Conservation (phyloP, 2,888 invertebrate species). For the Nephrotoma flavescens region DNA sequence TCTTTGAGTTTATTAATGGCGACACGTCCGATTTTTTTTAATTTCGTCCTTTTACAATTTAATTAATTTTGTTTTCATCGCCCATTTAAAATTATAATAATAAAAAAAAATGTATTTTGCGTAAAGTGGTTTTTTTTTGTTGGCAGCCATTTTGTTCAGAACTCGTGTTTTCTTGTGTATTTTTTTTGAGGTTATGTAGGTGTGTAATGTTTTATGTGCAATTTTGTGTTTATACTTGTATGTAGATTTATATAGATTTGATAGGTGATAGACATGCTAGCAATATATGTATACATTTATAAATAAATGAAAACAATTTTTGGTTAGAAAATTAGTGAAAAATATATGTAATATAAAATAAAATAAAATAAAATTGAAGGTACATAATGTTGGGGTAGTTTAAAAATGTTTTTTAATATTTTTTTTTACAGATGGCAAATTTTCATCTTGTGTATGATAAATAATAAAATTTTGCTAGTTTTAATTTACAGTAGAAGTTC, state of each 20-base stretch:
- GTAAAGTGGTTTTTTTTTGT: not conserved
- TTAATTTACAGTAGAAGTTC: not conserved
- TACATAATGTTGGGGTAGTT: not conserved
- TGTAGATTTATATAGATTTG: not conserved
- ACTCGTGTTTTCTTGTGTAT: not conserved
- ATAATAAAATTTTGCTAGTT: not conserved
- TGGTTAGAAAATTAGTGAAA: not conserved
- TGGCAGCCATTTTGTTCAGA: not conserved
- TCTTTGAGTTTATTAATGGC: not conserved
- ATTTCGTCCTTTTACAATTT: not conserved
- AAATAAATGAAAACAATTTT: not conserved
- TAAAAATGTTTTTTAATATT: not conserved
- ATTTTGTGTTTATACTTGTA: not conserved
- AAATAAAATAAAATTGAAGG: not conserved
- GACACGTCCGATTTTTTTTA: too few species aligned
- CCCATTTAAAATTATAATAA: not conserved
- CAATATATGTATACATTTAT: not conserved
- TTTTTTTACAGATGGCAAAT: not conserved
- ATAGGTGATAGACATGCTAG: not conserved
- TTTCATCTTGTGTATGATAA: not conserved
- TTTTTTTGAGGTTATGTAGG: not conserved
- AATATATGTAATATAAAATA: not conserved
- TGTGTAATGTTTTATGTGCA: not conserved
- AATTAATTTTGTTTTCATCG: not conserved
- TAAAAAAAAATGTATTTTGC: not conserved